A percentile compares a stretch with the other conserved stretches of the same genome.
phyloP scores from a whole-genome alignment of 2,113 vertebrate species.

The Megaleporinus macrocephalus region DNA sequence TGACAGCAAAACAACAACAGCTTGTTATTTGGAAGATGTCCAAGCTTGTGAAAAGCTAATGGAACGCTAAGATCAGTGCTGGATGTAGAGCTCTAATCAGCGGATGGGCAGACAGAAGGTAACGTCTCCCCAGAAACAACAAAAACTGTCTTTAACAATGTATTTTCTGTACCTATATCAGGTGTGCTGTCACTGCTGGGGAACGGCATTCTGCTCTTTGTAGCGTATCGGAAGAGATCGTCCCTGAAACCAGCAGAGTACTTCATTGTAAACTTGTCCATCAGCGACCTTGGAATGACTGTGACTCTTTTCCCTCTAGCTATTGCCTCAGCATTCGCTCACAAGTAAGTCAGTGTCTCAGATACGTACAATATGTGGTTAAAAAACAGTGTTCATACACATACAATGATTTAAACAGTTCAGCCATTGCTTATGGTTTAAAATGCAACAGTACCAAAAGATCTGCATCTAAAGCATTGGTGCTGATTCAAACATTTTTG shows the following conservation, averaged over 20 bases:
- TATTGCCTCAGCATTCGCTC: conserved; percentile 81
- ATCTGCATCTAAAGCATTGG: too few relatives aligned
- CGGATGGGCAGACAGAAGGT: neutral
- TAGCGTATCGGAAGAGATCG: conserved; percentile 82
- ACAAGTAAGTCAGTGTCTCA: conserved; percentile 73
- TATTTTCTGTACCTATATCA: conserved; percentile 33
- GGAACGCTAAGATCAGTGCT: neutral
- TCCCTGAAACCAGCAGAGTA: conserved; percentile 86
- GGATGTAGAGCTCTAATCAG: neutral
- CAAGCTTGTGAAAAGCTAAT: neutral
- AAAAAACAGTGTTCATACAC: neutral
- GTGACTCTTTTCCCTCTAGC: conserved; percentile 84
- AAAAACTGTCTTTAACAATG: too few relatives aligned
- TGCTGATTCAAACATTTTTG: too few relatives aligned
- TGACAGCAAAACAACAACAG: neutral
- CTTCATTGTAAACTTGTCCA: conserved; percentile 85
- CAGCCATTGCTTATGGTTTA: too few relatives aligned
- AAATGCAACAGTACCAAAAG: too few relatives aligned
- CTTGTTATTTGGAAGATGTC: neutral
- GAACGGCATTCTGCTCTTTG: conserved; percentile 81
- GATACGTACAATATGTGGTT: neutral
- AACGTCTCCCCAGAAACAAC: neutral
- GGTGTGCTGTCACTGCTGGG: conserved; percentile 81
- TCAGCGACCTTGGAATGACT: conserved; percentile 88
- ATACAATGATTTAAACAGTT: too few relatives aligned